Conservation (phyloP, 2,888 invertebrate species). For the Pammene fasciana region DNA sequence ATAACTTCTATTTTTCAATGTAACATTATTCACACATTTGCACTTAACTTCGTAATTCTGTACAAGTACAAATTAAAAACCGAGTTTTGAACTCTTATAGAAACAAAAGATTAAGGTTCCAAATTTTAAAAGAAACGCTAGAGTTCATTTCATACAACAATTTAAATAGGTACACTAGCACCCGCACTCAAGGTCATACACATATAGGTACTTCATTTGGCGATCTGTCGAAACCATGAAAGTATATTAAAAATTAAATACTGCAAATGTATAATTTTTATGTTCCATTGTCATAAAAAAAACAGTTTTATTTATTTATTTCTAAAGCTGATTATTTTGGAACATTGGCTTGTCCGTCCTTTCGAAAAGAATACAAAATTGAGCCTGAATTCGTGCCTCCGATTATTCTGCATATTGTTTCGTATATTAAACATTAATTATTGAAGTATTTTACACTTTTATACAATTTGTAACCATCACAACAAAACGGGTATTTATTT, state of each 20-base stretch:
- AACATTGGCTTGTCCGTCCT: slow-evolving; percentile 75
- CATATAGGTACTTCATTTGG: not conserved
- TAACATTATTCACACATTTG: too few relatives aligned
- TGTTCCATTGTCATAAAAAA: not conserved
- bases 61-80: too few relatives aligned
- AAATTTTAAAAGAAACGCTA: too few relatives aligned
- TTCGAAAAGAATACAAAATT: slow-evolving; percentile 58
- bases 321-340: slow-evolving; percentile 41
- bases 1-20: too few relatives aligned
- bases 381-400: slow-evolving; percentile 79
- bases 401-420: slow-evolving; percentile 65
- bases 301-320: not conserved
- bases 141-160: too few relatives aligned
- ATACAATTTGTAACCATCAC: slow-evolving; percentile 26
- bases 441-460: slow-evolving; percentile 29
- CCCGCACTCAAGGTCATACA: too few relatives aligned
- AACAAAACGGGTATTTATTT: slow-evolving; percentile 53
- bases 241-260: slow-evolving; percentile 11
- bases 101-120: too few relatives aligned
- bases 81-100: too few relatives aligned
- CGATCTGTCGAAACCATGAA: not conserved
- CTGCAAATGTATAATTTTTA: not conserved
- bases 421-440: slow-evolving; percentile 49
- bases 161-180: too few relatives aligned
- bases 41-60: too few relatives aligned